Evolutionary conservation across 2,113 vertebrate genomes (phyloP).

Genomic region (Microtus richardsoni): DNA sequence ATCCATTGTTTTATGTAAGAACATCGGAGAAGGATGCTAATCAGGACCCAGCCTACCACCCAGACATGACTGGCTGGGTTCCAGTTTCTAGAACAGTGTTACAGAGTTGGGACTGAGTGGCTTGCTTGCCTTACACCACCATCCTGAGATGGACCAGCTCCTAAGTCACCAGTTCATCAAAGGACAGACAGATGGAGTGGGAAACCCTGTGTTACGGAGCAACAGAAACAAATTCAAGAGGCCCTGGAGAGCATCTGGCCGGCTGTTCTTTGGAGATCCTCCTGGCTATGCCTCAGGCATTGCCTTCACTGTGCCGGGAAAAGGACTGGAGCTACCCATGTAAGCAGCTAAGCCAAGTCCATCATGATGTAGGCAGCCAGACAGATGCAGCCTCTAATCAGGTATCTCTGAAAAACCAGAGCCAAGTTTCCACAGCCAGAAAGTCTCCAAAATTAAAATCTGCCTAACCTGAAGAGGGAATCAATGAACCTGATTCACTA

Average conservation of each 20-base stretch:
- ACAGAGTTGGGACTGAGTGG: not conserved
- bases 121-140: not conserved
- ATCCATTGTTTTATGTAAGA: not conserved
- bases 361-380: not conserved
- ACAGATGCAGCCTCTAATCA: not conserved
- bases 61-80: not conserved
- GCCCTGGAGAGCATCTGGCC: not conserved
- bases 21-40: not conserved
- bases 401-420: not conserved
- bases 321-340: not conserved
- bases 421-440: not conserved
- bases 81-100: not conserved
- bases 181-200: not conserved
- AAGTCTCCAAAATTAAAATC: conserved; percentile 35
- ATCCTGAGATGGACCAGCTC: not conserved
- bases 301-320: accelerated
- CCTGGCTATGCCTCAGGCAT: accelerated
- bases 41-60: not conserved
- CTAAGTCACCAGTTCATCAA: not conserved
- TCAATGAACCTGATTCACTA: not conserved
- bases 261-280: not conserved
- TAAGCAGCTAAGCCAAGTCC: not conserved
- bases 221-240: not conserved
- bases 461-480: not conserved
- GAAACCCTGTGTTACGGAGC: not conserved